Percentiles rank a stretch among this genome's conserved stretches.
phyloP scores from a whole-genome alignment of 2,113 vertebrate species.

The Morone saxatilis region DNA sequence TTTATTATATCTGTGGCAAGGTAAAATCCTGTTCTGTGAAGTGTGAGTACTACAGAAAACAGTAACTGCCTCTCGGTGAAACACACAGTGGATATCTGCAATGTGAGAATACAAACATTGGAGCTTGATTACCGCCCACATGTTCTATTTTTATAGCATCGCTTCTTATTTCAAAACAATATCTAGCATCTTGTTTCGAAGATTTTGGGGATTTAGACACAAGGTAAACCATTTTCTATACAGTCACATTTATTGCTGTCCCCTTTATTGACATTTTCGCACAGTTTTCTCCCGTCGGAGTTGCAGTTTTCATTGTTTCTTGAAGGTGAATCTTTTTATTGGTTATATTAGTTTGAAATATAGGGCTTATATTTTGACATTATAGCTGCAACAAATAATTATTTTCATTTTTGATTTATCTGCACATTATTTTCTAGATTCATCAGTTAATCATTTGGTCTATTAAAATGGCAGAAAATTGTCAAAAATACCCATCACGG shows the following conservation, averaged over 20 bases:
- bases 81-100: constrained; percentile 26
- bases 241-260: background rate
- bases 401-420: background rate
- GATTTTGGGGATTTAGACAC: constrained; percentile 9
- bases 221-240: background rate
- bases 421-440: too few species aligned
- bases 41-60: constrained; percentile 18
- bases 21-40: constrained; percentile 8
- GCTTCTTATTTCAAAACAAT: constrained; percentile 36
- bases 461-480: background rate
- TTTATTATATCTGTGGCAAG: constrained; percentile 1
- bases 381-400: background rate
- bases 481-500: background rate
- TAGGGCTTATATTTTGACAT: too few species aligned
- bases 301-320: background rate
- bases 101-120: constrained; percentile 58
- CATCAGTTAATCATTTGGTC: background rate
- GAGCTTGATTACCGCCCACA: constrained; percentile 58
- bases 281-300: background rate
- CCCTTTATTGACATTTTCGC: background rate
- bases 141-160: constrained; percentile 57
- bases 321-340: too few species aligned
- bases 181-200: constrained; percentile 27
- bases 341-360: too few species aligned
- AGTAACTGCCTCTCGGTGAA: constrained; percentile 11